Base-by-base conservation (phyloP, 2,888 invertebrate genomes). In the Cyclophora albipunctata region DNA sequence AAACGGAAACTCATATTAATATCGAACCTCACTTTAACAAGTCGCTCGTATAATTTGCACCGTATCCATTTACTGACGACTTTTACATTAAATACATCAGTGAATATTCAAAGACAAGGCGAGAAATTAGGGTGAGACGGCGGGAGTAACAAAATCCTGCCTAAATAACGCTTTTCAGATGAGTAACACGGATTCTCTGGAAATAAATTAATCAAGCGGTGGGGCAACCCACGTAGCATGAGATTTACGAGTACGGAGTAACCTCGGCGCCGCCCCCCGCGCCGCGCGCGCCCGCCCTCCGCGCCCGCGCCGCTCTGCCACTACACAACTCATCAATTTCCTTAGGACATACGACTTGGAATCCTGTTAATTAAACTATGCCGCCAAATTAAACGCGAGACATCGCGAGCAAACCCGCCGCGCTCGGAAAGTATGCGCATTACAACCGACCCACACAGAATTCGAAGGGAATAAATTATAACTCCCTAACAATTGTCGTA, bases 361-460 rank as follows among this genome's bases (percentile, higher is more conserved):
- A 79, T 79, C 71, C 73, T 73, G 80, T 80, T 84, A 85, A 84
- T 84, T 84, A 85, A 86, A 86, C 81, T 81, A 81, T 81, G 75
- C 76, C 73, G 62, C 75, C 69, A 71, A 83, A 83, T 82, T 82
- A 78, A 78, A 74, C 64, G 64, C 59, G 68, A 63, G 62, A 67
- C 67, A 66, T 66, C 57, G 60, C 63, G 54, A 54, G 48, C 45
- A 58, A 61, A 55, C 63, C 60, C 58, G 56, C 52, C 49, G 46
- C 50, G 50, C 48, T 52, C 50, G 54, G 54, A 66, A 71, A 70
- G 66, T 70, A 68, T 69, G 62, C 59, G 52, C 55, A 60, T 64
- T 58, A 64, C 53, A 52, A 55, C 46, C 55, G 50, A 45, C 45
- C 47, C 49, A 49, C 51, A 41, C 45, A 42, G 51, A 50, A 54